These are phyloP conservation scores for Oxyteleia sp. DNA, from an alignment of 2,888 invertebrate genomes.

Conservation along the genomic window DNA sequence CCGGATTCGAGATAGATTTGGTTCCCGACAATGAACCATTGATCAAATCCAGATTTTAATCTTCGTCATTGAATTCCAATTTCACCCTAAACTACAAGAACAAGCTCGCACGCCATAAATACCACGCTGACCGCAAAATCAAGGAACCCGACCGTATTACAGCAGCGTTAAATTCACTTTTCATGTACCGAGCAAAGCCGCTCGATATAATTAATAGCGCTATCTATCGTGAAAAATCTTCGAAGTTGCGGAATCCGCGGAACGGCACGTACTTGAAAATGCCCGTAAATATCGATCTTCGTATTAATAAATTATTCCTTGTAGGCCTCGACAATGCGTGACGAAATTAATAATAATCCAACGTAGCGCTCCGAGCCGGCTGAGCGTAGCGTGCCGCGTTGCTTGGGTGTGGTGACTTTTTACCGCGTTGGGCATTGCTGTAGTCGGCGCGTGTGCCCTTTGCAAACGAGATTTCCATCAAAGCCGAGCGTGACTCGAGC, in stretches of 20 bases:
- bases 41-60: constrained; percentile 37
- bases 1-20: constrained; percentile 22
- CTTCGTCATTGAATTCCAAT: constrained; percentile 9
- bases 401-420: constrained; percentile 72
- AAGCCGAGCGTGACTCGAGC: constrained; percentile 71
- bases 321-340: constrained; percentile 76
- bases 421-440: constrained; percentile 61
- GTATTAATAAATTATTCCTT: constrained; percentile 76
- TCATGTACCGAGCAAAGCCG: constrained; percentile 22
- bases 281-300: constrained; percentile 63
- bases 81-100: constrained; percentile 16
- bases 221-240: constrained; percentile 30
- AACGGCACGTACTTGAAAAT: constrained; percentile 47
- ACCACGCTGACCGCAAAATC: constrained; percentile 22
- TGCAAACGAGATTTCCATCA: constrained; percentile 74
- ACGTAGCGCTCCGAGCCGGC: constrained; percentile 39
- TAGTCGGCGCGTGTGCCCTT: constrained; percentile 72
- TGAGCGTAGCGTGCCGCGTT: constrained; percentile 54
- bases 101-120: constrained; percentile 22
- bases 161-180: constrained; percentile 43
- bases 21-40: constrained; percentile 15
- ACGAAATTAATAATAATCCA: constrained; percentile 76
- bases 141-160: constrained; percentile 8
- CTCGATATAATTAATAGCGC: constrained; percentile 29
- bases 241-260: constrained; percentile 34